phyloP scores from a whole-genome alignment of 2,888 invertebrate species.

The Clitarchus hookeri region DNA sequence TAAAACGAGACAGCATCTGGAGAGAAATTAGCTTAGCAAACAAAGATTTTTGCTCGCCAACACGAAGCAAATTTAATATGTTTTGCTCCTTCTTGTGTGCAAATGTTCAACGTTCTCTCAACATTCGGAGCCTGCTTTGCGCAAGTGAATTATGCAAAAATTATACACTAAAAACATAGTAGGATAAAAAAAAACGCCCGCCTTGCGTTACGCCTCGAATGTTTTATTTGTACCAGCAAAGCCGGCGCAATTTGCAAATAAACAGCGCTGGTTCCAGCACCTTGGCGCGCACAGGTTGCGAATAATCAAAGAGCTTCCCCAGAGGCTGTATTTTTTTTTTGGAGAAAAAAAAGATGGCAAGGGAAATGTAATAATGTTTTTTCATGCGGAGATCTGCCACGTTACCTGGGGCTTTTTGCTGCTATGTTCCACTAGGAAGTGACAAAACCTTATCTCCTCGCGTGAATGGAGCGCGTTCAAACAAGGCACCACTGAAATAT shows the following conservation, averaged over 20 bases:
- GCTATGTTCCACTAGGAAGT: neutral
- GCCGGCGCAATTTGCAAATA: neutral
- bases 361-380: neutral
- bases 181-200: neutral
- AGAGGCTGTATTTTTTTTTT: neutral
- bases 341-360: neutral
- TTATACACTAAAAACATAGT: neutral
- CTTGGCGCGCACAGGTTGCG: neutral
- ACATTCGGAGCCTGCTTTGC: neutral
- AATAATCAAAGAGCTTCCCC: neutral
- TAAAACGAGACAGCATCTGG: too few species aligned
- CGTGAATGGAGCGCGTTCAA: neutral
- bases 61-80: neutral
- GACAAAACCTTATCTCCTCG: neutral
- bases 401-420: neutral
- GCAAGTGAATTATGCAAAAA: slow-evolving; percentile 6
- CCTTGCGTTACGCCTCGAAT: neutral
- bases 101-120: neutral
- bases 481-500: too few species aligned
- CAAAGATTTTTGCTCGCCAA: neutral
- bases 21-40: neutral
- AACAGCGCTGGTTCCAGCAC: neutral
- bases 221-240: neutral
- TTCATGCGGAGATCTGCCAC: neutral
- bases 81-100: neutral